These are phyloP conservation scores for Suillia variegata DNA, from an alignment of 2,888 invertebrate species.

Conservation along the genomic window DNA sequence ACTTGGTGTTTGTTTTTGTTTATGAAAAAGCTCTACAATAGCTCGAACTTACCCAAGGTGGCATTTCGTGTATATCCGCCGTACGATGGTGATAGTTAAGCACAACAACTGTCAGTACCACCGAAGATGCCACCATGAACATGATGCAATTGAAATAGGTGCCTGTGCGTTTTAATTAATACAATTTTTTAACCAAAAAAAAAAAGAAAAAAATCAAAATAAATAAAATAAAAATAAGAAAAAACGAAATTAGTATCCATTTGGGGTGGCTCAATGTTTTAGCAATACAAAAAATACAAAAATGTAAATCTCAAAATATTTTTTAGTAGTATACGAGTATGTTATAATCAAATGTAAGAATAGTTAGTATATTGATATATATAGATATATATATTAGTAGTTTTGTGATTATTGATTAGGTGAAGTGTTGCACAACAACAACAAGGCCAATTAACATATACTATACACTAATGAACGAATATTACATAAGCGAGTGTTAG, in stretches of 20 bases:
- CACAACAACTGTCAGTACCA: slow-evolving; percentile 94
- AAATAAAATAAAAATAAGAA: slow-evolving; percentile 23
- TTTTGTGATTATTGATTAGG: neutral
- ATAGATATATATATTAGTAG: neutral
- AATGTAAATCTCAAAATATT: neutral
- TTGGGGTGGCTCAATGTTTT: neutral
- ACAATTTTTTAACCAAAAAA: slow-evolving; percentile 19
- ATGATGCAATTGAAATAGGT: slow-evolving; percentile 99
- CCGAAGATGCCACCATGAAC: slow-evolving; percentile 99
- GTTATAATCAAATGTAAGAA: too few species aligned
- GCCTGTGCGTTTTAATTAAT: slow-evolving; percentile 66
- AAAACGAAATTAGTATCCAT: slow-evolving; percentile 37
- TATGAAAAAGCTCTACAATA: too few species aligned
- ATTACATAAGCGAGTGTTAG: neutral
- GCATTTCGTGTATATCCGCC: slow-evolving; percentile 96
- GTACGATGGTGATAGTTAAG: slow-evolving; percentile 97
- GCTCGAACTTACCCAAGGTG: slow-evolving; percentile 93
- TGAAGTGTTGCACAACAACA: neutral
- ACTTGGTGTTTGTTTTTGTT: too few species aligned
- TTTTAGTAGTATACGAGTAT: too few species aligned
- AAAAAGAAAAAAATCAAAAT: slow-evolving; percentile 26
- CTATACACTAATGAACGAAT: neutral
- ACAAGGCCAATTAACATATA: neutral
- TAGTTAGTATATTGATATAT: neutral
- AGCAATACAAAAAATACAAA: slow-evolving; percentile 3